Percentiles rank a stretch among this genome's conserved stretches.
phyloP scores from a whole-genome alignment of 2,113 vertebrate species.

The Notechis scutatus region DNA sequence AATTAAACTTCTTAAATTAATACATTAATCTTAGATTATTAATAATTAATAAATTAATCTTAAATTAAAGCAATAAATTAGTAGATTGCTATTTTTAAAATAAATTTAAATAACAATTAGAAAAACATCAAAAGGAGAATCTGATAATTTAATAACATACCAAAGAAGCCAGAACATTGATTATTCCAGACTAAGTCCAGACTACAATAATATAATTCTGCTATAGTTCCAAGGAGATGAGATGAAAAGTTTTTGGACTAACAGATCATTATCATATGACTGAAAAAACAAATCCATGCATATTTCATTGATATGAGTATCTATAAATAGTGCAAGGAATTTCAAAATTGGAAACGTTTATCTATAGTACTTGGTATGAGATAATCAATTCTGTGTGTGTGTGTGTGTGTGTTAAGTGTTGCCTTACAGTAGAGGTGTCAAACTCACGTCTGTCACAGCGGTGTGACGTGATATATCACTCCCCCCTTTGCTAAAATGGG shows the following conservation, averaged over 20 bases:
- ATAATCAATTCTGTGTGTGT: neutral
- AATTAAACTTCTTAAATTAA: neutral
- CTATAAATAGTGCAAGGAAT: neutral
- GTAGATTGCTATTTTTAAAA: neutral
- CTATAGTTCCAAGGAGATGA: neutral
- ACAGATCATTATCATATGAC: neutral
- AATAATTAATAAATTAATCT: neutral
- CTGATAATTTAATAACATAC: neutral
- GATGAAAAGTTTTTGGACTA: neutral
- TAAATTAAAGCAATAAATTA: neutral
- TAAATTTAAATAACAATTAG: neutral
- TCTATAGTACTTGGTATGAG: neutral
- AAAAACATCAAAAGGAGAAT: neutral
- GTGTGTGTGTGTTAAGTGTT: neutral
- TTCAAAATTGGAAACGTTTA: neutral
- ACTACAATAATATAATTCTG: neutral
- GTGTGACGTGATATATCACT: too few relatives aligned
- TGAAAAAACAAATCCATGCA: neutral
- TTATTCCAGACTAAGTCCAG: neutral
- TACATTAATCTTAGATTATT: neutral
- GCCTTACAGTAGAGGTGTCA: neutral
- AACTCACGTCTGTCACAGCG: too few relatives aligned
- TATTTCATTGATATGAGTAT: neutral
- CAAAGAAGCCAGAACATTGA: neutral
- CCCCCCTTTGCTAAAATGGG: too few relatives aligned